Conservation (phyloP, 2,888 invertebrate species). For the Amphimallon solstitiale region DNA sequence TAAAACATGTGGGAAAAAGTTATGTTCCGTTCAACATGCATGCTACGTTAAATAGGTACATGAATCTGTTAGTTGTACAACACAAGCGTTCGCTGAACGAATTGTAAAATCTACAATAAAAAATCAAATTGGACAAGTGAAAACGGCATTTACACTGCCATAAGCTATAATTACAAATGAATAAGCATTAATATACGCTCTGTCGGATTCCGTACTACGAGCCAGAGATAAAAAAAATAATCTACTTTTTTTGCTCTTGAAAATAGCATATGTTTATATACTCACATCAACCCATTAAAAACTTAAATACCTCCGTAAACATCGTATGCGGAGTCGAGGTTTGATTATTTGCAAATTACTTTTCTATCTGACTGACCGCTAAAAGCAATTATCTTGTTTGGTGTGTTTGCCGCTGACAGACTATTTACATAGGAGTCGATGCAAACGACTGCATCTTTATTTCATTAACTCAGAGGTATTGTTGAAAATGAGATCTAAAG, state of each 20-base stretch:
- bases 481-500: background rate
- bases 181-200: background rate
- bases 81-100: background rate
- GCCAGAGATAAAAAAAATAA: slow-evolving; percentile 1
- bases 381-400: slow-evolving; percentile 32
- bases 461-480: background rate
- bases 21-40: background rate
- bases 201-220: background rate
- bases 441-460: slow-evolving; percentile 25
- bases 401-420: slow-evolving; percentile 21
- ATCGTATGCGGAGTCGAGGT: background rate
- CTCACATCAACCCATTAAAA: no score
- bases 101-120: background rate
- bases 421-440: slow-evolving; percentile 26
- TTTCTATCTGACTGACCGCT: slow-evolving; percentile 27
- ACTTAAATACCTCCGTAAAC: no score
- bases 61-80: background rate
- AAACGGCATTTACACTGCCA: slow-evolving; percentile 2
- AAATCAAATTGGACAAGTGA: background rate
- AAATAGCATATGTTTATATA: background rate
- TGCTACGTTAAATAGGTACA: background rate
- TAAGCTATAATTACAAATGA: slow-evolving; percentile 6
- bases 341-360: slow-evolving; percentile 30
- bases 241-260: background rate
- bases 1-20: background rate